A percentile compares a stretch with the other conserved stretches of the same genome.
Evolutionary conservation across 2,888 invertebrate genomes (phyloP).

Genomic region (Eristalinus sepulchralis): DNA sequence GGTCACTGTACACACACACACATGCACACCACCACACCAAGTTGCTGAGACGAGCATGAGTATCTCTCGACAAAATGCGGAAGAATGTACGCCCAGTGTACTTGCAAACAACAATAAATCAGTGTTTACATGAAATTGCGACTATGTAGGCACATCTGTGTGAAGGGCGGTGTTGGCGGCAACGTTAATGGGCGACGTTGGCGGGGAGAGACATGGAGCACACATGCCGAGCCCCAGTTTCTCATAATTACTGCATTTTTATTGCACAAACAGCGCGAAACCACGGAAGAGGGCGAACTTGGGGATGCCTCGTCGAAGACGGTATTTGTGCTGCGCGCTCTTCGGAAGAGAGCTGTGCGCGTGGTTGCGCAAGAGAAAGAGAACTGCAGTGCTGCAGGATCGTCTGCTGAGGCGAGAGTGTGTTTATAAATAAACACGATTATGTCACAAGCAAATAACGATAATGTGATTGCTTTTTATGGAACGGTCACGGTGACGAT

Average conservation of each 20-base stretch:
- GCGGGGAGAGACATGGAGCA: neutral
- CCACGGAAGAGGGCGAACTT: neutral
- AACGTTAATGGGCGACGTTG: too few species aligned
- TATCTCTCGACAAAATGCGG: conserved; percentile 56
- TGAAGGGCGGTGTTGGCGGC: neutral
- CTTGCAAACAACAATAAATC: conserved; percentile 69
- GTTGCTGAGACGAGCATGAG: neutral
- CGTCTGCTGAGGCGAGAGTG: conserved; percentile 34
- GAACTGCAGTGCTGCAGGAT: conserved; percentile 11
- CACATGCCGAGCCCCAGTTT: conserved; percentile 58
- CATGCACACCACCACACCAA: neutral
- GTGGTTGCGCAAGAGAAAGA: conserved; percentile 27
- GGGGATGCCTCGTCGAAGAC: neutral
- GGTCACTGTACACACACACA: neutral
- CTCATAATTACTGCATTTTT: conserved; percentile 69
- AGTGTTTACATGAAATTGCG: conserved; percentile 58
- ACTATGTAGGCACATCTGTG: conserved; percentile 29
- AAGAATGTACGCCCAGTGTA: conserved; percentile 64
- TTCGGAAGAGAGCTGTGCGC: conserved; percentile 49
- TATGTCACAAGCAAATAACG: conserved; percentile 60
- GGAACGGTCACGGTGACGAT: conserved; percentile 29
- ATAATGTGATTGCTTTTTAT: conserved; percentile 50
- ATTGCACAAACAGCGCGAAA: conserved; percentile 39
- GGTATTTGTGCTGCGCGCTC: conserved; percentile 18
- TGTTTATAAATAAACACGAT: conserved; percentile 65